Percentiles rank a stretch among this genome's conserved stretches.
Evolutionary conservation across 2,888 invertebrate genomes (phyloP).

Genomic region (Galerucella nymphaeae): DNA sequence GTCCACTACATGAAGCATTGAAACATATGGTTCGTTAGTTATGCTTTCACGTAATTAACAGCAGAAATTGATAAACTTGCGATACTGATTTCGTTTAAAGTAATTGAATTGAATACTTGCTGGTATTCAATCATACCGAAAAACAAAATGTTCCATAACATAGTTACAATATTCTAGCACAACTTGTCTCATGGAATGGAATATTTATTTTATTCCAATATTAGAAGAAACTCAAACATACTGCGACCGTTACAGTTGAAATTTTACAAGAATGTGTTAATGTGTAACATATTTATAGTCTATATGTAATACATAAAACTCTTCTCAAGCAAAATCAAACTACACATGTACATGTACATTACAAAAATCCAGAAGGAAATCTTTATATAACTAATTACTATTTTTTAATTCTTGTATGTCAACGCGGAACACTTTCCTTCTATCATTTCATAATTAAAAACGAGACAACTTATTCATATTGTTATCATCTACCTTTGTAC

Average conservation of each 20-base stretch:
- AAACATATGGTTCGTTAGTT: slow-evolving; percentile 52
- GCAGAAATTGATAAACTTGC: background rate
- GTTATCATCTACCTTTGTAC: background rate
- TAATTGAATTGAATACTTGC: too few species aligned
- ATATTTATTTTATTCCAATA: too few species aligned
- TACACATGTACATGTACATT: background rate
- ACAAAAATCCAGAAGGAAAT: background rate
- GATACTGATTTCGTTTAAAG: too few species aligned
- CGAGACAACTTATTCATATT: background rate
- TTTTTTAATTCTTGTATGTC: background rate
- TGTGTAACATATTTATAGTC: background rate
- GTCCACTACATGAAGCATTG: slow-evolving; percentile 83
- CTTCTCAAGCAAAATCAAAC: slow-evolving; percentile 8
- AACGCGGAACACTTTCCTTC: background rate
- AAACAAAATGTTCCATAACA: too few species aligned
- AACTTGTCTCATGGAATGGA: too few species aligned
- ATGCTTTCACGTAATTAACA: background rate
- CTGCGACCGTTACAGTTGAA: background rate
- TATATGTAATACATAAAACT: slow-evolving; percentile 4
- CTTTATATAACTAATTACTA: background rate
- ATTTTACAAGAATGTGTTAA: background rate
- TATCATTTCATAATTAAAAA: background rate
- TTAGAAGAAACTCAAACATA: background rate
- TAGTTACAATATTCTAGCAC: too few species aligned
- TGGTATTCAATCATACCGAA: too few species aligned